Evolutionary conservation across 37 sponge, comb jelly and placozoan species (phyloP), one percentile per base, ranked within the genome.

Genomic region (Hormiphora californensis): DNA sequence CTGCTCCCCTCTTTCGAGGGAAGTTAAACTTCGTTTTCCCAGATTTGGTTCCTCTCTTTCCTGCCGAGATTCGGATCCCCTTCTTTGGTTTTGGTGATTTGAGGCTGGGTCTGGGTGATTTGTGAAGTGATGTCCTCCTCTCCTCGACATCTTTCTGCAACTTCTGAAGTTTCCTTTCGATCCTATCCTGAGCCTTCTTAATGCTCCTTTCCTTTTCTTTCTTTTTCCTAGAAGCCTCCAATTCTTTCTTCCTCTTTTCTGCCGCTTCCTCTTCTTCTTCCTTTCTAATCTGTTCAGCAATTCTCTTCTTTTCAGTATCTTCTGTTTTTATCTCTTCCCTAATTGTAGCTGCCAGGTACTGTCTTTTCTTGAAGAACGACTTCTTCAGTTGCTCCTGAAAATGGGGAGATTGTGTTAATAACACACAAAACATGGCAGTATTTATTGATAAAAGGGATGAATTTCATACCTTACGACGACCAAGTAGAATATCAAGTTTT

Each of bases 201-300:
- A 73, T 73, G 27, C 43, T 73, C 81, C 43, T 73, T 19, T 73
- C 81, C 81, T 73, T 73, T 7, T 73, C 81, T 73, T 73, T 73
- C 81, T 73, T 73, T 21, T 43, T 46, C 44, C 81, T 73, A 36
- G 40, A 43, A 41, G 81, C 81, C 23, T 73, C 81, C 35, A 43
- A 46, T 15, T 33, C 43, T 46, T 73, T 73, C 44, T 73, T 73
- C 35, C 81, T 73, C 35, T 41, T 39, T 7, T 15, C 1, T n/a
- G 81, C 81, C 43, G 43, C 1, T 41, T 73, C 81, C 43, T 73
- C 81, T 30, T 73, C 81, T 40, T 73, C 81, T 33, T 73, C 81
- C 35, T 46, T 39, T 46, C 35, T 73, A 19, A 73, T 73, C 44
- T 73, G 40, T 23, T 73, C 81, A n/a, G 81, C 81, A 2, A 73